A percentile compares a stretch with the other conserved stretches of the same genome.
These are phyloP conservation scores for Cladorhizidae sp. DNA, from an alignment of 37 sponge, comb jelly and placozoan species.

Conservation along the genomic window DNA sequence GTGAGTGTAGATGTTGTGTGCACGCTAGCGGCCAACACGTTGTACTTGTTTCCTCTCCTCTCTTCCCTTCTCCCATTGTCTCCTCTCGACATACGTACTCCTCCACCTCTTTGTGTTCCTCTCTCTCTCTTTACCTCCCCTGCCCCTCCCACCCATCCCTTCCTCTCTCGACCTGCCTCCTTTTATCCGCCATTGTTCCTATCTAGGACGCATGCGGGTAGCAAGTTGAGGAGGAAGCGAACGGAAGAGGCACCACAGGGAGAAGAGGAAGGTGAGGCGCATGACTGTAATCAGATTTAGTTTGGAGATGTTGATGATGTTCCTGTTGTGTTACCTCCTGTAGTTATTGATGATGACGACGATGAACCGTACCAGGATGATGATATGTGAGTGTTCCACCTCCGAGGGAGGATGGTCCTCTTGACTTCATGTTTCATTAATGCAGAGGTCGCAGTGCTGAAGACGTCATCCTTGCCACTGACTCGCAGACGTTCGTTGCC, in stretches of 20 bases:
- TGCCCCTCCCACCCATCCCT: neutral
- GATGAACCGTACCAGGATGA: slow-evolving; percentile 25
- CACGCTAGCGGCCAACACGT: too few species aligned
- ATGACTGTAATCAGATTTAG: too few species aligned
- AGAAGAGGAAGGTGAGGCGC: neutral
- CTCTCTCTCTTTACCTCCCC: neutral
- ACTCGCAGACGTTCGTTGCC: neutral
- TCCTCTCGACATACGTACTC: too few species aligned
- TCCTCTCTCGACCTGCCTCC: neutral
- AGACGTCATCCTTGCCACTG: neutral
- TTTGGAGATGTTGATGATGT: neutral
- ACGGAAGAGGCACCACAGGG: neutral
- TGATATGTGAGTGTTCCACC: neutral
- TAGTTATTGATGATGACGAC: slow-evolving; percentile 29
- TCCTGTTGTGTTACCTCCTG: neutral
- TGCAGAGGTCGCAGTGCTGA: neutral
- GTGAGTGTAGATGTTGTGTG: too few species aligned
- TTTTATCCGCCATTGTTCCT: neutral
- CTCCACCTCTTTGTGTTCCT: neutral
- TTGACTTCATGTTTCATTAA: neutral
- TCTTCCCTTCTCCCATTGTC: neutral
- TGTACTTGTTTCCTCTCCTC: too few species aligned
- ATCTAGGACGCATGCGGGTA: slow-evolving; percentile 15
- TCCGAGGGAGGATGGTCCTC: neutral
- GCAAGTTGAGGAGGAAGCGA: slow-evolving; percentile 11